These are phyloP conservation scores for Actias luna DNA, from an alignment of 2,888 invertebrate genomes.

Conservation along the genomic window DNA sequence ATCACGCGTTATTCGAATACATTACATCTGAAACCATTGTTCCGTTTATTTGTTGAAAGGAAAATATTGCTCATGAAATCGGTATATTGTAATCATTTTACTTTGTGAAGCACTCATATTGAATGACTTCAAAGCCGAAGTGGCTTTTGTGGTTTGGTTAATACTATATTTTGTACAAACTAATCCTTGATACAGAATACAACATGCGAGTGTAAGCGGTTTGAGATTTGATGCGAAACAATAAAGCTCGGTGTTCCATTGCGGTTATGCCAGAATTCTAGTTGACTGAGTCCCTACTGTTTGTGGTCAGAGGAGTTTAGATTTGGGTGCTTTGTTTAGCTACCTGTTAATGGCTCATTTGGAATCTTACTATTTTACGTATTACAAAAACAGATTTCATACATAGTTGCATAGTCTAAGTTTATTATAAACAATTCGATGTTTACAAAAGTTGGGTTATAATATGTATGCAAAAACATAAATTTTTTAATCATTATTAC, in stretches of 20 bases:
- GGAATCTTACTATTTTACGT: not conserved
- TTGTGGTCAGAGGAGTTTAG: conserved; percentile 17
- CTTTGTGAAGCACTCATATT: not conserved
- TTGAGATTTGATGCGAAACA: conserved; percentile 16
- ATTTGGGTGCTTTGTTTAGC: conserved; percentile 6
- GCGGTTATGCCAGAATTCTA: conserved; percentile 19
- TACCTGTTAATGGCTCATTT: not conserved
- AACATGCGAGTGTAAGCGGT: conserved; percentile 7
- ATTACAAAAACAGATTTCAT: not conserved
- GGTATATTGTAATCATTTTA: not conserved
- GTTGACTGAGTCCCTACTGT: conserved; percentile 18
- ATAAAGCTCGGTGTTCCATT: conserved; percentile 19
- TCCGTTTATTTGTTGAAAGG: too few relatives aligned
- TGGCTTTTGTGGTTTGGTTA: not conserved
- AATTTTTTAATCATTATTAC: too few relatives aligned
- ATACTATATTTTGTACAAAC: not conserved
- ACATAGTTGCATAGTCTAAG: not conserved
- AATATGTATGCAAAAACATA: too few relatives aligned
- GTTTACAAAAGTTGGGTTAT: too few relatives aligned
- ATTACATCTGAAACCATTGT: too few relatives aligned
- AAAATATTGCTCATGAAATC: not conserved
- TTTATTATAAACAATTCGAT: too few relatives aligned
- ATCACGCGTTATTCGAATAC: too few relatives aligned
- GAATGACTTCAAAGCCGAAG: not conserved
- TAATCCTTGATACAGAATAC: conserved; percentile 9